A percentile compares a stretch with the other conserved stretches of the same genome.
phyloP scores from a whole-genome alignment of 2,113 vertebrate genomes.

The Caretta caretta region DNA sequence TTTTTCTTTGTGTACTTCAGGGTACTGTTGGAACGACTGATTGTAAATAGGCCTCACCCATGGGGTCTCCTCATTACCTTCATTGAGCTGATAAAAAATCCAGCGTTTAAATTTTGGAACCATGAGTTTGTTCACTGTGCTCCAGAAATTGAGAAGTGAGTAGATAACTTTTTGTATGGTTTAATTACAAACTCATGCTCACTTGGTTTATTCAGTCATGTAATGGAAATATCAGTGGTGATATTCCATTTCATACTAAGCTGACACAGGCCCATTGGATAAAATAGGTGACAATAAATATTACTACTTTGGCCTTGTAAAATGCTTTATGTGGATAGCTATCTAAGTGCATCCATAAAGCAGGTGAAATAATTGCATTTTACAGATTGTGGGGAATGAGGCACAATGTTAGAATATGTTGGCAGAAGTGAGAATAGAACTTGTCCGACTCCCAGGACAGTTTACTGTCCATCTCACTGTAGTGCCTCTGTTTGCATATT shows the following conservation, averaged over 20 bases:
- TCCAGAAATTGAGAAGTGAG: slow-evolving; percentile 99
- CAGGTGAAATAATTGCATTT: not conserved
- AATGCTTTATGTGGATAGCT: not conserved
- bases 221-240: not conserved
- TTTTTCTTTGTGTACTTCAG: slow-evolving; percentile 67
- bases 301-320: not conserved
- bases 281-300: not conserved
- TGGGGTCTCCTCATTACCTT: slow-evolving; percentile 99
- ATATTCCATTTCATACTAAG: not conserved
- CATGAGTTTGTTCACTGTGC: slow-evolving; percentile 99
- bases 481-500: not conserved
- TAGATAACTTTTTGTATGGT: not conserved
- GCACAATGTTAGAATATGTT: not conserved
- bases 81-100: slow-evolving; percentile 99
- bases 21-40: slow-evolving; percentile 97
- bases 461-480: not conserved
- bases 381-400: not conserved
- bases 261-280: not conserved
- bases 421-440: not conserved
- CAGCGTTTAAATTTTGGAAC: slow-evolving; percentile 99
- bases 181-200: no score
- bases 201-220: not conserved
- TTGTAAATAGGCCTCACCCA: slow-evolving; percentile 98
- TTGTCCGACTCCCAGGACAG: not conserved
- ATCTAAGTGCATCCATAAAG: not conserved